Evolutionary conservation across 30 jellyfish, hydroid and myxozoan species (phyloP), one percentile per base, ranked within the genome.

Genomic region (Aurelia coerulea): DNA sequence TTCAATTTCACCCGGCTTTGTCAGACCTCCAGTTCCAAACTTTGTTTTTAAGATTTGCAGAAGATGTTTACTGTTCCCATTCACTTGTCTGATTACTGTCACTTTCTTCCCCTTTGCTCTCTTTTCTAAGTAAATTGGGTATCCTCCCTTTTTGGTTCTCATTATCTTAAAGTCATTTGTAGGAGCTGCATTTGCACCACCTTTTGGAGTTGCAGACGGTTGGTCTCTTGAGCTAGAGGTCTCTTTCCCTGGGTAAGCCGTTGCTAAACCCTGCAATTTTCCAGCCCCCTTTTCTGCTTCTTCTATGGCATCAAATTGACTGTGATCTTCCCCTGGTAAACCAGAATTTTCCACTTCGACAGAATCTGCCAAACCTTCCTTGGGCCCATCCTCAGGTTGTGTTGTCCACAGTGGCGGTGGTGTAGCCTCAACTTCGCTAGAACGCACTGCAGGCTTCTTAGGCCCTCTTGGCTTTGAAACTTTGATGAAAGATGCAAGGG

Each of bases 21-120:
- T 53, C 53, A 92, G 31, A 15, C 98, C 98, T 16, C 98, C 98
- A 0, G 98, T 92, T 34, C 98, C 98, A 87, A 92, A 79, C 64
- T 92, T 92, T 12, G 92, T 80, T 73, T 92, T 92, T 42, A 92
- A 67, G 0, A 39, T 68, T 42, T 81, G 94, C 39, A 92, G 76
- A 34, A 92, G 67, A 15, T 37, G 31, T 54, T 83, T 88, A 23
- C 74, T 73, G 68, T 87, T 74, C 52, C 98, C 98, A 9, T 32
- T 62, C 31, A 92, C 96, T 35, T 92, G 91, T 15, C 91, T 73
- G 17, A 92, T 68, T 19, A 92, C 76, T 9, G 98, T 92, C 63
- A 92, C 98, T 87, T 92, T 92, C 84, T 92, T 92, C 34, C 98
- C 98, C 33, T 92, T 88, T n/a, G 97, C 90, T 5, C 98, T 89